A percentile compares a stretch with the other conserved stretches of the same genome.
Evolutionary conservation across 2,797 vertebrate species (phyloP).

Genomic region (Coranthus polyacanthus): DNA sequence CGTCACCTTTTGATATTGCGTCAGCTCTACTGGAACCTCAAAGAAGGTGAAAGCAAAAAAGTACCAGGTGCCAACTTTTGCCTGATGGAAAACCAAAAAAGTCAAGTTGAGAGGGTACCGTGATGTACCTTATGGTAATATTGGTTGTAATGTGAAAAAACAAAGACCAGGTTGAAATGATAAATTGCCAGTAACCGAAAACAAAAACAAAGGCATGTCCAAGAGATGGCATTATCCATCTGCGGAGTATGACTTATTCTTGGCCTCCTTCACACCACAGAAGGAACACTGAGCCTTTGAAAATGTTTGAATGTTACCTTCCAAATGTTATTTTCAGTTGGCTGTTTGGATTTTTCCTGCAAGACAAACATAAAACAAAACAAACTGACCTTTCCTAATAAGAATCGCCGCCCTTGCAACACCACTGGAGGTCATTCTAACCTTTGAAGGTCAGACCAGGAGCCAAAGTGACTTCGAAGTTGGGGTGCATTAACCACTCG

Average conservation of each 20-base stretch:
- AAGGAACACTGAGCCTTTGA: not conserved
- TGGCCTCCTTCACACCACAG: not conserved
- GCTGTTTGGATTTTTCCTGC: constrained; percentile 18
- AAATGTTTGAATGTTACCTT: not conserved
- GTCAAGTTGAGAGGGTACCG: too few species aligned
- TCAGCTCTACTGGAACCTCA: too few species aligned
- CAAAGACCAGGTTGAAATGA: too few species aligned
- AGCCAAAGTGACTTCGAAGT: constrained; percentile 55
- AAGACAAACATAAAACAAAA: constrained; percentile 20
- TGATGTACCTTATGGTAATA: too few species aligned
- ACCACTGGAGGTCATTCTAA: constrained; percentile 71
- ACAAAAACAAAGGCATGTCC: not conserved
- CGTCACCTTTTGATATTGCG: too few species aligned
- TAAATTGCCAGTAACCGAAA: constrained; percentile 5
- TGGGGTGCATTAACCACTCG: constrained; percentile 53
- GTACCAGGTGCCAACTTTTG: too few species aligned
- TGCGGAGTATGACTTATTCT: not conserved
- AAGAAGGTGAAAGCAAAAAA: too few species aligned
- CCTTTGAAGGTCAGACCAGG: constrained; percentile 72
- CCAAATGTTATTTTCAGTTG: constrained; percentile 1
- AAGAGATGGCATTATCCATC: not conserved
- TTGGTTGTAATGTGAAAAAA: too few species aligned
- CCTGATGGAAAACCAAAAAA: too few species aligned
- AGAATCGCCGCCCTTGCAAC: constrained; percentile 32
- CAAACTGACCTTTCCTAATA: constrained; percentile 64